Conservation (phyloP, 2,797 vertebrate genomes). For the Todus mexicanus region DNA sequence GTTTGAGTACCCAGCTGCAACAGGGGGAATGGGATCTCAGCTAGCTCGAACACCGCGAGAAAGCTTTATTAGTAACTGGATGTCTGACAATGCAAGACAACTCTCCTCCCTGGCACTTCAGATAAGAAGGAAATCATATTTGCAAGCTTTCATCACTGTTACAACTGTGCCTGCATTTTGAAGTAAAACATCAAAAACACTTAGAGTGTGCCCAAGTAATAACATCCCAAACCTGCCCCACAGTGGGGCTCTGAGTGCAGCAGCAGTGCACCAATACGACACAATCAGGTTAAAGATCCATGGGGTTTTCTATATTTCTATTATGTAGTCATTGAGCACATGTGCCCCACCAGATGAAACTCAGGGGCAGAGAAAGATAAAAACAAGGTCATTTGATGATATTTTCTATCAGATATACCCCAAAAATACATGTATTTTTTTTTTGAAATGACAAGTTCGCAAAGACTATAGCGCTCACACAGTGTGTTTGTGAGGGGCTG, state of each 20-base stretch:
- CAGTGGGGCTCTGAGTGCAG: not conserved
- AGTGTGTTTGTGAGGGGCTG: constrained; percentile 42
- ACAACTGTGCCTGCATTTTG: not conserved
- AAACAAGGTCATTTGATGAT: not conserved
- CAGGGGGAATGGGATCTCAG: not conserved
- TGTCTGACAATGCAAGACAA: not conserved
- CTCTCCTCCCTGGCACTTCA: not conserved
- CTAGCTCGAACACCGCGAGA: not conserved
- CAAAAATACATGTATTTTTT: not conserved
- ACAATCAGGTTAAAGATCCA: not conserved
- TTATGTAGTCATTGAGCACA: not conserved
- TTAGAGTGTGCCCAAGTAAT: not conserved
- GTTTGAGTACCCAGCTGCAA: not conserved
- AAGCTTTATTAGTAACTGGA: not conserved
- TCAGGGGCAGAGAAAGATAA: not conserved
- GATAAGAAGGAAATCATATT: not conserved
- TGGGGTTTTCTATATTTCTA: not conserved
- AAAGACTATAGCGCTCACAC: not conserved
- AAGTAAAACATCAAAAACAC: not conserved
- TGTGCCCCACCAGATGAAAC: not conserved
- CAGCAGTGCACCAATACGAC: not conserved
- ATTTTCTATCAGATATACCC: constrained; percentile 9
- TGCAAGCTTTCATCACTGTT: not conserved
- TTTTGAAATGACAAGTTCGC: not conserved
- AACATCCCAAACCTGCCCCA: not conserved